Evolutionary conservation across 2,797 vertebrate species (phyloP), one percentile per base, ranked within the genome.

Genomic region (Alcedo quadribrachys): DNA sequence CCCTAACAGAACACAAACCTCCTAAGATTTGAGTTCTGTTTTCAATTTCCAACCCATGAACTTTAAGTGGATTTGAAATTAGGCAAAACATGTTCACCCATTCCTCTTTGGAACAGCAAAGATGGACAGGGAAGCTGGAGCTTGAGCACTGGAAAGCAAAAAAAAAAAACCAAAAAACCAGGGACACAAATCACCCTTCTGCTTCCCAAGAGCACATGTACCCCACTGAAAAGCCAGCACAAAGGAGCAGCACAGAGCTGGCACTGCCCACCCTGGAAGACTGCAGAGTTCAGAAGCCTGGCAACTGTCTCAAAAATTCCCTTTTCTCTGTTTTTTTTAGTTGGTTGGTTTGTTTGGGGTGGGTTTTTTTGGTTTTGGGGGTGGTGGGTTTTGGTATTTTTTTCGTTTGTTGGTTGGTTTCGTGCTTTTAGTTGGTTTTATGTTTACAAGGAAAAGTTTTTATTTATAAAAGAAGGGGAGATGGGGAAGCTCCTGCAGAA

Each of bases 51-150:
- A 92, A 91, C 65, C 32, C 81, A 73, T 77, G 74, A 91, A 92
- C 81, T 93, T 92, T 67, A 94, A 94, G 89, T 80, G 89, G 87
- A 92, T 91, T 86, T 95, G 91, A 95, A 96, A 94, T 94, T 83
- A 90, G 35, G 42, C 85, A 94, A 87, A 95, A 89, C 71, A 65
- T 7, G 45, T 74, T 93, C 51, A 21, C 27, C 70, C 57, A 67
- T 53, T 80, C 48, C 67, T 87, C 33, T 66, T 90, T 74, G 19
- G 25, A 75, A 79, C 1, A 60, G 73, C 33, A 43, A 85, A 73
- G 81, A 32, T n/a, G n/a, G 69, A 62, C 61, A 33, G 40, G 65
- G 79, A 55, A 71, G 54, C 50, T 82, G 45, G 53, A 57, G 48
- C 3, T 70, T 68, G 58, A 57, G n/a, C n/a, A 50, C 15, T 58